Base-by-base conservation (phyloP, 2,888 invertebrate species). In the Margaritifera margaritifera region DNA sequence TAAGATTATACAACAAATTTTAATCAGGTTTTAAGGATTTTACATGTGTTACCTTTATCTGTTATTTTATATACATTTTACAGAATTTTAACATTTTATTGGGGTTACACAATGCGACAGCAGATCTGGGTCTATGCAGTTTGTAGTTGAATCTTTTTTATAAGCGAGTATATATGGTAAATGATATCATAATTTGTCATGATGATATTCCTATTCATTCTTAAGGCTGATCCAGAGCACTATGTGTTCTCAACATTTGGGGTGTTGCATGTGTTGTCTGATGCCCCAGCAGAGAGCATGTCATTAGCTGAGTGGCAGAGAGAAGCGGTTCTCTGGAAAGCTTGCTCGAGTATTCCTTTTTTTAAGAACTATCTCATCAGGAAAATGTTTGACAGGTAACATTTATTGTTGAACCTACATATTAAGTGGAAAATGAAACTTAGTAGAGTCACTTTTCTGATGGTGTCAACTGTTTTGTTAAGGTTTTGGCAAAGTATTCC, bases 171-270 rank as follows among this genome's bases (percentile, higher is more conserved):
- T 2, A 15, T 15, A 42, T 0, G 0, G 15, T 42, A 42, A 42
- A 2, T 42, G 42, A 42, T 42, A 42, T 15, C 42, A 42, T n/a
- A n/a, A n/a, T n/a, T n/a, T n/a, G n/a, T n/a, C n/a, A n/a, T 15
- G 15, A 2, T 42, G 11, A 2, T 42, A 42, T 31, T 31, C 31
- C 8, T 31, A 31, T 15, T 20, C 60, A 54, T 62, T 50, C 72
- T 76, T 22, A 66, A 87, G 87, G 77, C 79, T 8, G 75, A 86
- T 11, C 69, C 77, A 42, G 89, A 89, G 62, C 88, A 89, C 75
- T 89, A 84, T 76, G 86, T 89, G 27, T 89, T 89, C 79, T 88
- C 88, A 24, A 87, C 89, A 57, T 89, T 89, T 78, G 89, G 89
- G 20, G 86, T 89, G 6, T 80, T 89, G n/a, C 87, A 87, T 68